Evolutionary conservation across 2,113 vertebrate genomes (phyloP).

Genomic region (Pseudolaguvia tuberculata): DNA sequence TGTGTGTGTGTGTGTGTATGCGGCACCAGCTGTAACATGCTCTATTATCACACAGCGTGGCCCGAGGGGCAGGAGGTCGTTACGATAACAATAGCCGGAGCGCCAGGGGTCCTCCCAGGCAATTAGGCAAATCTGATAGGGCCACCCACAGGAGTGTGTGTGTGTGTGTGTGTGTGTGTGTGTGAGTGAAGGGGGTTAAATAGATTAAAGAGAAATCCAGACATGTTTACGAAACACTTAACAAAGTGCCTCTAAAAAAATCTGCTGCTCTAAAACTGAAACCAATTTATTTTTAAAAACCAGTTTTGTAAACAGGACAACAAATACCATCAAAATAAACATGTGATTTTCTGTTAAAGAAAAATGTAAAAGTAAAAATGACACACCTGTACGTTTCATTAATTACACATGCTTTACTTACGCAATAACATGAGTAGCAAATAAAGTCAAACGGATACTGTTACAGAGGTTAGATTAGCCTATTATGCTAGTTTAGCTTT

Average conservation of each 20-base stretch:
- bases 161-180: not conserved
- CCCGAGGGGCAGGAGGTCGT: slow-evolving; percentile 33
- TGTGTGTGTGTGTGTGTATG: slow-evolving; percentile 20
- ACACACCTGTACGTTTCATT: not conserved
- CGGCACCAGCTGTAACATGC: slow-evolving; percentile 22
- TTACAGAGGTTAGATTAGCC: not conserved
- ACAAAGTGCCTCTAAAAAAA: not conserved
- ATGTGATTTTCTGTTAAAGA: not conserved
- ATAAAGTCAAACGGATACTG: not conserved
- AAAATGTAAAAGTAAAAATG: not conserved
- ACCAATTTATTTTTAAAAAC: too few species aligned
- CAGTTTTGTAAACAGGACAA: not conserved
- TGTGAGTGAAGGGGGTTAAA: slow-evolving; percentile 14
- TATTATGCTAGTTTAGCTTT: not conserved
- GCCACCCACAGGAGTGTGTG: slow-evolving; percentile 38
- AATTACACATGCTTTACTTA: not conserved
- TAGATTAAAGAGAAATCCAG: slow-evolving; percentile 29
- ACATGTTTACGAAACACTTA: slow-evolving; percentile 9
- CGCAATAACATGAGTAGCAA: not conserved
- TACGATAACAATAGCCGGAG: slow-evolving; percentile 43
- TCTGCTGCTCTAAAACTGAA: not conserved
- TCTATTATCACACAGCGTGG: slow-evolving; percentile 45
- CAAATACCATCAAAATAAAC: not conserved
- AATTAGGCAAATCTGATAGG: slow-evolving; percentile 52
- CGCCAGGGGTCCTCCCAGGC: slow-evolving; percentile 48